Evolutionary conservation across 2,888 invertebrate genomes (phyloP), one percentile per base, ranked within the genome.

Genomic region (Sphaerophoria rueppellii): DNA sequence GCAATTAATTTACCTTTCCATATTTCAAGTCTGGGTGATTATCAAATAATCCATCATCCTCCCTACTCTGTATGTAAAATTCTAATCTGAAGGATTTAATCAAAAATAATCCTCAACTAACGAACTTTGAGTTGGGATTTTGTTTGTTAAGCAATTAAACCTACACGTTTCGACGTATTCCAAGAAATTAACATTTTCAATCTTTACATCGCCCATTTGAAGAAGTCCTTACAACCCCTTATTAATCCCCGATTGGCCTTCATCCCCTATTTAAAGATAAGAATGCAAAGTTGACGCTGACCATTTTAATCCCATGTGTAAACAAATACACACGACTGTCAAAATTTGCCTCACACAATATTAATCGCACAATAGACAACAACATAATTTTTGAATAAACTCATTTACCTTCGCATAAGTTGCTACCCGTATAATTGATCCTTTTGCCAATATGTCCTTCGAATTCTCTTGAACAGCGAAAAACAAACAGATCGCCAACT

Each of bases 91-190:
- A 58, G 5, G 55, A 72, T 72, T 72, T 61, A 55, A 82, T 82
- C 82, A 57, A 35, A 57, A 35, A 37, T 82, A 82, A 82, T 82
- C 73, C 55, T 50, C 60, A 57, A 35, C 57, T 82, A 82, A 82
- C 82, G 82, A 82, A 77, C 43, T 65, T 58, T 60, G 72, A 71
- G 77, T 76, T 82, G 61, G 76, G 60, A 77, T 77, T 82, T 77
- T 82, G 73, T 82, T 82, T 82, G 69, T 52, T 69, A 61, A 57
- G 55, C 69, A 77, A 82, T 77, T 77, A 82, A 24, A 82, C 71
- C 24, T 32, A 34, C 37, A 16, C 16, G 14, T 7, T 14, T 9
- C 35, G 57, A 43, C 6, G 12, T 57, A 24, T 55, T 14, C 9
- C 43, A 48, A 43, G 50, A 57, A 46, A 9, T 46, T 46, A 50